Percentiles rank a stretch among this genome's conserved stretches.
Evolutionary conservation across 1,140 invertebrate species (phyloP).

Genomic region (Brachionus rubens): DNA sequence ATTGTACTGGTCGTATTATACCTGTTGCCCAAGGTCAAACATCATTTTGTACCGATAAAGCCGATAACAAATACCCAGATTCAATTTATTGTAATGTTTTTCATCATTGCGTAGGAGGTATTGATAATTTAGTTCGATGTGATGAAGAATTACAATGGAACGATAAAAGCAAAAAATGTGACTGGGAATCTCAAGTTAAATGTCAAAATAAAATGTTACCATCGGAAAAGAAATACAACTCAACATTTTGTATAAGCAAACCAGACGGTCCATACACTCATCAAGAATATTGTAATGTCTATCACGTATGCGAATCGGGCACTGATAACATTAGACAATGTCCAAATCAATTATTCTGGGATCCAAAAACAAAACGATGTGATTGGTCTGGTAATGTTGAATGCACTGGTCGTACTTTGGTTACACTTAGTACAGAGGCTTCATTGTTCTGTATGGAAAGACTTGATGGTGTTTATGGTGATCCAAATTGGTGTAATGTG

Average conservation of each 20-base stretch:
- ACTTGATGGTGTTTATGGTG: slow-evolving; percentile 36
- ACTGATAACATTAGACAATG: slow-evolving; percentile 45
- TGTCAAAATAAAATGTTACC: slow-evolving; percentile 36
- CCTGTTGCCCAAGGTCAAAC: slow-evolving; percentile 42
- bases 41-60: slow-evolving; percentile 40
- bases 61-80: slow-evolving; percentile 40
- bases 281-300: slow-evolving; percentile 46
- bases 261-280: slow-evolving; percentile 39
- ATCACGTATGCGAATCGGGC: slow-evolving; percentile 46
- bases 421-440: slow-evolving; percentile 5
- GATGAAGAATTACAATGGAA: slow-evolving; percentile 37
- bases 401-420: slow-evolving; percentile 40
- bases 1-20: slow-evolving; percentile 42
- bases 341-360: slow-evolving; percentile 46
- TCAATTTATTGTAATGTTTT: slow-evolving; percentile 45
- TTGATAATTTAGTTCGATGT: slow-evolving; percentile 38
- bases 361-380: slow-evolving; percentile 34
- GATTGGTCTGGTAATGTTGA: slow-evolving; percentile 45
- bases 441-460: slow-evolving; percentile 46
- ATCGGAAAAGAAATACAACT: slow-evolving; percentile 28
- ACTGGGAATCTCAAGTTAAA: slow-evolving; percentile 24
- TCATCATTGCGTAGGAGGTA: slow-evolving; percentile 43
- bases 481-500: slow-evolving; percentile 44
- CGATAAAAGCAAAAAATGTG: slow-evolving; percentile 24
- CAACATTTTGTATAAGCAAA: slow-evolving; percentile 46